phyloP scores from a whole-genome alignment of 2,113 vertebrate genomes.

The Pycnonotus jocosus region DNA sequence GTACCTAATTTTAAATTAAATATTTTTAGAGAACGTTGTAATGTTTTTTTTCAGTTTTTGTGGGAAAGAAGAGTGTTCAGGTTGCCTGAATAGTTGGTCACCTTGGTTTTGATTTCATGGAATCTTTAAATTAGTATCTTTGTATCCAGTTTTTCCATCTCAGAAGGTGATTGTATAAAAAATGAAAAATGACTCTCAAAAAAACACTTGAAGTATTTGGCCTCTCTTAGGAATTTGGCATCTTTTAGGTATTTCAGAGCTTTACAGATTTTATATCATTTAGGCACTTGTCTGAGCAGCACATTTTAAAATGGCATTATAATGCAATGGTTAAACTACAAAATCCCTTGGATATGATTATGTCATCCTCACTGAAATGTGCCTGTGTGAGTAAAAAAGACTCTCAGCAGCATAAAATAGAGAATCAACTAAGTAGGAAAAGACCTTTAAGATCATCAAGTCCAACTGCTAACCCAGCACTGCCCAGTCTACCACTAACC shows the following conservation, averaged over 20 bases:
- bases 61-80: not conserved
- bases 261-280: not conserved
- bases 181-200: not conserved
- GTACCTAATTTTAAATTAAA: not conserved
- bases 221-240: not conserved
- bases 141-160: not conserved
- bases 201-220: not conserved
- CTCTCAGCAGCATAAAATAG: not conserved
- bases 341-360: not conserved
- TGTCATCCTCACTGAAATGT: not conserved
- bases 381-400: not conserved
- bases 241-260: not conserved
- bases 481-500: not conserved
- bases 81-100: not conserved
- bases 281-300: not conserved
- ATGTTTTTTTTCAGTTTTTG: not conserved
- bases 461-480: not conserved
- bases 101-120: not conserved
- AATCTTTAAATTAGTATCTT: not conserved
- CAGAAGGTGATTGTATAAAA: not conserved
- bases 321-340: not conserved
- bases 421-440: not conserved
- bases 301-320: not conserved
- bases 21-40: not conserved
- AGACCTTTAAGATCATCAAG: not conserved